Conservation (phyloP, 2,888 invertebrate species). For the Harpalus rubripes region DNA sequence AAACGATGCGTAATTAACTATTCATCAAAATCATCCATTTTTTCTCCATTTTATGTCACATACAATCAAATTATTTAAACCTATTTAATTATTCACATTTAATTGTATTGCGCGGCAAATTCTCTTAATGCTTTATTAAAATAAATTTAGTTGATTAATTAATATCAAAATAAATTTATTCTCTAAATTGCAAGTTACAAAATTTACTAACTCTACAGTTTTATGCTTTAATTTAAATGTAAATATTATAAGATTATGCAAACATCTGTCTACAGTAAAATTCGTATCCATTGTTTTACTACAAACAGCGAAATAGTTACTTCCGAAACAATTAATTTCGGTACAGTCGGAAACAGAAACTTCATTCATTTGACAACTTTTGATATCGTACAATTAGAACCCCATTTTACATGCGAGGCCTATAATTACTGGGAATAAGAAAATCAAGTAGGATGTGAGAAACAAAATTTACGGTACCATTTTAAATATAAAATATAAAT, state of each 20-base stretch:
- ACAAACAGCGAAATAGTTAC: not conserved
- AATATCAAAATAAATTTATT: constrained; percentile 12
- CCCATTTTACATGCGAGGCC: too few relatives aligned
- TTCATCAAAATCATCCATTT: not conserved
- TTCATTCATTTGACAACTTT: not conserved
- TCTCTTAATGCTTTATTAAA: constrained; percentile 18
- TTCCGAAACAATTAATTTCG: not conserved
- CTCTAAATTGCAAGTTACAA: not conserved
- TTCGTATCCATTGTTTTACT: not conserved
- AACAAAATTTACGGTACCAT: too few relatives aligned
- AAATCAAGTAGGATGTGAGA: too few relatives aligned
- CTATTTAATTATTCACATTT: constrained; percentile 23
- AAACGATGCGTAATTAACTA: constrained; percentile 12
- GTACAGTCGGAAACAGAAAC: not conserved
- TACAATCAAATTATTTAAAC: not conserved
- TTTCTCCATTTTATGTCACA: not conserved
- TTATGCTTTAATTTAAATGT: not conserved
- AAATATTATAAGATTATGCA: not conserved
- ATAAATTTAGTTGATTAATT: not conserved
- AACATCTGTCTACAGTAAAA: not conserved
- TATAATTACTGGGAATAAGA: too few relatives aligned
- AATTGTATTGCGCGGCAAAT: constrained; percentile 13
- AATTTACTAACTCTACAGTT: not conserved
- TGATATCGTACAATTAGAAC: too few relatives aligned
- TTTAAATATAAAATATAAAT: too few relatives aligned